Evolutionary conservation across 2,888 invertebrate genomes (phyloP), one percentile per base, ranked within the genome.

Genomic region (Drosophila kanekoi): DNA sequence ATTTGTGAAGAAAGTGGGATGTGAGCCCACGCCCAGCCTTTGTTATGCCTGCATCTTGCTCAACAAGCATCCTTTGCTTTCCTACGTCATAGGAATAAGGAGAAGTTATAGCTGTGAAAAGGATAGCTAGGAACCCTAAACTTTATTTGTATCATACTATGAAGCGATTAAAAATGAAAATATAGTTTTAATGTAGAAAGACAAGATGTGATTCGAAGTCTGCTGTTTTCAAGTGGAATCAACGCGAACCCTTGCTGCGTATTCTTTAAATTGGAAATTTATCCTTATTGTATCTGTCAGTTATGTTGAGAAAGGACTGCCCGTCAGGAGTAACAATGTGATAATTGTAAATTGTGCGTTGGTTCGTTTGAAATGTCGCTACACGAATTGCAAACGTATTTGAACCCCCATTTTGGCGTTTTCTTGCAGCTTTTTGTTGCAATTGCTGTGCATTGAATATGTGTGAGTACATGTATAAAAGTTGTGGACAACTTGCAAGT

Each of bases 401-500:
- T 57, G 14, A 20, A 40, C 28, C 41, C 8, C 14, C 40, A 4
- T 33, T 41, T 28, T 28, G 28, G 28, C 28, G 28, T 16, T 45
- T 20, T 38, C 28, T 10, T 16, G 14, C 28, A 18, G 33, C 3
- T 38, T 38, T 32, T 10, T 49, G 18, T 56, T 60, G 63, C 63
- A 13, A 45, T 67, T 59, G 44, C 14, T 45, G 57, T 44, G 35
- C 23, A 52, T 49, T 48, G 37, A 41, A 49, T 71, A 14, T 16
- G 20, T 53, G 52, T 47, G 61, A 51, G 54, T 53, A 48, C 49
- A 54, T 51, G 61, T 41, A 23, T 33, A 53, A 75, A 74, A 76
- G 71, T 74, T 74, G 49, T 32, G 45, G 71, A 76, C 76, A 76
- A 77, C 58, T 77, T 62, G 59, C 33, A 43, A 65, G 59, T 47